phyloP scores from a whole-genome alignment of 2,888 invertebrate species.

The Creontiades dilutus region DNA sequence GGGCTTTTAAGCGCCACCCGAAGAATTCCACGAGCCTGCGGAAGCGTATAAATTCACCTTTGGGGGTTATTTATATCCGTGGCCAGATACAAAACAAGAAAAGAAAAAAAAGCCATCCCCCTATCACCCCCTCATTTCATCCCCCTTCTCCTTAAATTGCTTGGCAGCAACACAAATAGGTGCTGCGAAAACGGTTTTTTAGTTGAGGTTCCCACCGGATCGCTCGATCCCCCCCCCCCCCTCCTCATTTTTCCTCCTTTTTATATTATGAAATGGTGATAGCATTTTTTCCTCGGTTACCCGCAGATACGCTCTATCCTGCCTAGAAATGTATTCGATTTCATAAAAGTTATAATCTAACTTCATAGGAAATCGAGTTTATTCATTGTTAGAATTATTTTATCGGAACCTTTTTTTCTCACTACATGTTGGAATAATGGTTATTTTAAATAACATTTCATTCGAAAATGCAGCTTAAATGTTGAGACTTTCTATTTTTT shows the following conservation, averaged over 20 bases:
- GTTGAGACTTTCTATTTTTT: no score
- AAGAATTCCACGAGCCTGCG: slow-evolving; percentile 49
- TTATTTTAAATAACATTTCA: no score
- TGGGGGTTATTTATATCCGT: slow-evolving; percentile 42
- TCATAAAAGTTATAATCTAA: not conserved
- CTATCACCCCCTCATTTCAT: not conserved
- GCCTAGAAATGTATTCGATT: not conserved
- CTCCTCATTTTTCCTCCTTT: not conserved
- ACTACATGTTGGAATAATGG: no score
- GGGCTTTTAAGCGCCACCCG: slow-evolving; percentile 26
- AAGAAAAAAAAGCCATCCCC: not conserved
- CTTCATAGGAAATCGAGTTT: no score
- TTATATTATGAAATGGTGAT: not conserved
- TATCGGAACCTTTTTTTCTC: no score
- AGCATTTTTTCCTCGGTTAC: not conserved
- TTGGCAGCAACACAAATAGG: slow-evolving; percentile 50
- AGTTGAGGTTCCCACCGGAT: not conserved
- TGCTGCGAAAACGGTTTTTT: slow-evolving; percentile 32
- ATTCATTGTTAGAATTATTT: no score
- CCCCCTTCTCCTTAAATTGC: slow-evolving; percentile 23
- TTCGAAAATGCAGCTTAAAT: no score
- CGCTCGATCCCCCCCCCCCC: not conserved
- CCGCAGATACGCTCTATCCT: not conserved
- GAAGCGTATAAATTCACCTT: slow-evolving; percentile 41
- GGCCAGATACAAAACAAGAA: slow-evolving; percentile 24